These are phyloP conservation scores for Drosophila paramelanica DNA, from an alignment of 2,888 invertebrate genomes.

Conservation along the genomic window DNA sequence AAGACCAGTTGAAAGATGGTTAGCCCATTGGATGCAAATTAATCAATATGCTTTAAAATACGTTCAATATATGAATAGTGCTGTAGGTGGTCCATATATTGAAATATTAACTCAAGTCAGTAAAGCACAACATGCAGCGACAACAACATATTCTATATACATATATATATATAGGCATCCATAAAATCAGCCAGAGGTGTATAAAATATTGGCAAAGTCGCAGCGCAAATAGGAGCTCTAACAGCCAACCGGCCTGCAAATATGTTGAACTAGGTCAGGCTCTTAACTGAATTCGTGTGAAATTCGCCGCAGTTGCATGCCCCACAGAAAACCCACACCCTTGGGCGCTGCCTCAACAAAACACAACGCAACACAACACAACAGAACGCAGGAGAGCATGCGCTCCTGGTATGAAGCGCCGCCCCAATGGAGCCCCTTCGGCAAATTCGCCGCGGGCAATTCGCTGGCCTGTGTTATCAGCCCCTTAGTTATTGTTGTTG, in stretches of 20 bases:
- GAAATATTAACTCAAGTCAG: slow-evolving; percentile 22
- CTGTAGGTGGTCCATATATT: not conserved
- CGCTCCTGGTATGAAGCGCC: slow-evolving; percentile 39
- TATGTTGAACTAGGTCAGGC: slow-evolving; percentile 71
- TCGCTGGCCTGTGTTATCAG: slow-evolving; percentile 42
- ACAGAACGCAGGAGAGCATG: slow-evolving; percentile 57
- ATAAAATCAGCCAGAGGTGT: slow-evolving; percentile 25
- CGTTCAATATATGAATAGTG: not conserved
- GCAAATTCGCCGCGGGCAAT: slow-evolving; percentile 52
- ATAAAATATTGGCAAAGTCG: slow-evolving; percentile 11
- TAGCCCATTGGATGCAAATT: not conserved
- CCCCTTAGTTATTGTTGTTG: slow-evolving; percentile 11
- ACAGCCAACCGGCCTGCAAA: slow-evolving; percentile 22
- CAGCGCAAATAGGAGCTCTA: slow-evolving; percentile 22
- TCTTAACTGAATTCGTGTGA: slow-evolving; percentile 21
- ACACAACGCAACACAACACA: not conserved
- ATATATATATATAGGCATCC: slow-evolving; percentile 1
- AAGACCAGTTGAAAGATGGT: not conserved
- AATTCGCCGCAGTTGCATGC: slow-evolving; percentile 56
- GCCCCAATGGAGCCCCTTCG: slow-evolving; percentile 40
- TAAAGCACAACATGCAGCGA: slow-evolving; percentile 18
- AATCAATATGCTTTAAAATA: not conserved
- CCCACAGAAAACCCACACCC: slow-evolving; percentile 12
- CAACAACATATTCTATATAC: not conserved
- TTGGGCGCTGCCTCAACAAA: not conserved